Evolutionary conservation across 1,140 invertebrate species (phyloP).

Genomic region (Pseudomyrmex pallidus): DNA sequence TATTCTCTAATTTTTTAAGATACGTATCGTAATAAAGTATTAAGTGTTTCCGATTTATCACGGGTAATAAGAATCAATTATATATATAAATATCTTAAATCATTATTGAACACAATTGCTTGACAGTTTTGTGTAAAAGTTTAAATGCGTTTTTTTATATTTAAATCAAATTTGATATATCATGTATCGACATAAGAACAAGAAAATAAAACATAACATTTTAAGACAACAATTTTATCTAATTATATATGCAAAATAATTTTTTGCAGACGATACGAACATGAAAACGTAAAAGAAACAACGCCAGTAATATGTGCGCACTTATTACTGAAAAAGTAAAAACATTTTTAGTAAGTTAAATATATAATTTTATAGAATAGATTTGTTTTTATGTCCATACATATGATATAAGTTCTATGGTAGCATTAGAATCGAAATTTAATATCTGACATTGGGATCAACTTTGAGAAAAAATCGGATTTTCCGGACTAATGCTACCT

Average conservation of each 20-base stretch:
- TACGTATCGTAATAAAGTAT: conserved; percentile 18
- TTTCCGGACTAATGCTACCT: conserved; percentile 66
- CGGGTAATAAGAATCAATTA: conserved; percentile 1
- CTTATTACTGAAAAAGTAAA: background rate
- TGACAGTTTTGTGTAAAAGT: conserved; percentile 3
- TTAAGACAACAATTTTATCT: conserved; percentile 16
- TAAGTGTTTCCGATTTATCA: conserved; percentile 10
- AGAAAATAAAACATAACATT: conserved; percentile 37
- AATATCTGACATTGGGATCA: conserved; percentile 62
- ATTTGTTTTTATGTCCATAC: conserved; percentile 74
- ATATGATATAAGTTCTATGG: conserved; percentile 55
- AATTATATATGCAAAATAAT: conserved; percentile 20
- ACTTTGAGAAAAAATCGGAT: conserved; percentile 40
- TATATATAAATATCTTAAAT: conserved; percentile 25
- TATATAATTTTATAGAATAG: background rate
- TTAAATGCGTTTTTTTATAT: conserved; percentile 15
- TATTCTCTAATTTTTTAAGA: conserved; percentile 8
- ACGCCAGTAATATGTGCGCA: background rate
- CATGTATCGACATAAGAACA: conserved; percentile 72
- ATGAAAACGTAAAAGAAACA: background rate
- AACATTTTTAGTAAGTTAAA: background rate
- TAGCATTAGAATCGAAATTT: conserved; percentile 63
- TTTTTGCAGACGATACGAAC: background rate
- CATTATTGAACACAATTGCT: conserved; percentile 26
- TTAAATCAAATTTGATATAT: conserved; percentile 40